Percentiles rank a stretch among this genome's conserved stretches.
These are phyloP conservation scores for Adelosebastes latens DNA, from an alignment of 2,797 vertebrate species.

Conservation along the genomic window DNA sequence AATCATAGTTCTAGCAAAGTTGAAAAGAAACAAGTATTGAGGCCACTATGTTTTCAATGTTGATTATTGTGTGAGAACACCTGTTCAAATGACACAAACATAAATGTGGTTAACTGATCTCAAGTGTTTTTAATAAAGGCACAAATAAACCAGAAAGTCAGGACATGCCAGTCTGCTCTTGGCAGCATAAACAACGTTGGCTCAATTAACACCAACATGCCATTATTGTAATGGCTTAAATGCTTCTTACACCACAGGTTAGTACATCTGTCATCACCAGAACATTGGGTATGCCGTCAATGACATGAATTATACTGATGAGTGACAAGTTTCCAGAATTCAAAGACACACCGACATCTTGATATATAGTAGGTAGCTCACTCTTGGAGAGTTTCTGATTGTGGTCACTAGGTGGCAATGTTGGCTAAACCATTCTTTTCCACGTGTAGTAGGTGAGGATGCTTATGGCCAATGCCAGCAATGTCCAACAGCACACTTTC, in stretches of 20 bases:
- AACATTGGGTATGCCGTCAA: neutral
- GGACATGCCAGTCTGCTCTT: neutral
- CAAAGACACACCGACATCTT: neutral
- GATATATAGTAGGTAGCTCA: fast-evolving
- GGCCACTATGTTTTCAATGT: too few relatives aligned
- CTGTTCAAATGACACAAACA: neutral
- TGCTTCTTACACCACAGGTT: neutral
- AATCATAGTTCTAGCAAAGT: too few relatives aligned
- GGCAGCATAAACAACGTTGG: neutral
- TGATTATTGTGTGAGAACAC: too few relatives aligned
- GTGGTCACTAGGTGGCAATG: slow-evolving; percentile 54
- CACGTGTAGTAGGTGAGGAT: slow-evolving; percentile 70
- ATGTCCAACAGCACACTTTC: slow-evolving; percentile 74
- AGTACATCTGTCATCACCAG: neutral
- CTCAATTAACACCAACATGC: neutral
- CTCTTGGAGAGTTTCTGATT: neutral
- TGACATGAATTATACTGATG: neutral
- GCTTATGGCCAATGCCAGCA: slow-evolving; percentile 64
- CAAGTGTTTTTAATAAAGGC: neutral
- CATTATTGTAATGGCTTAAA: neutral
- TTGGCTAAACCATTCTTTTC: slow-evolving; percentile 64
- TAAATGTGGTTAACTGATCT: too few relatives aligned
- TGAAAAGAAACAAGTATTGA: too few relatives aligned
- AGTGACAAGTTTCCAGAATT: neutral
- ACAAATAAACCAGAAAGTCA: neutral